Percentiles rank a stretch among this genome's conserved stretches.
Evolutionary conservation across 2,888 invertebrate species (phyloP).

Genomic region (Neoaliturus tenellus): DNA sequence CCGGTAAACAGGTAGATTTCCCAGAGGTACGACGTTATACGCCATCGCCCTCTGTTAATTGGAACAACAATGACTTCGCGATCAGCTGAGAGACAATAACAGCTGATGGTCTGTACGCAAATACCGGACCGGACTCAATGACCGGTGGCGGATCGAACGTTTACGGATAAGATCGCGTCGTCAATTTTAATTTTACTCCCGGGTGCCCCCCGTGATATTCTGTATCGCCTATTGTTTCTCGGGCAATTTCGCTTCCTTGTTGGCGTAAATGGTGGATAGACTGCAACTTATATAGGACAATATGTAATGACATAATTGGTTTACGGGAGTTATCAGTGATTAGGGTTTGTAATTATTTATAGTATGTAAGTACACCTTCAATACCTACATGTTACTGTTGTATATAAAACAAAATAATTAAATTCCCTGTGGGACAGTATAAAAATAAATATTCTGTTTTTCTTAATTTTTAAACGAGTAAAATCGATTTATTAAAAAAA

Average conservation of each 20-base stretch:
- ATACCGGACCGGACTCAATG: constrained; percentile 30
- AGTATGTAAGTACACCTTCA: no score
- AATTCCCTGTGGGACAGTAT: no score
- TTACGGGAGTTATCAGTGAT: no score
- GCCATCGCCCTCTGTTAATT: constrained; percentile 35
- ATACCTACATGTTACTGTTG: no score
- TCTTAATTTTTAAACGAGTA: no score
- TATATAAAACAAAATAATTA: no score
- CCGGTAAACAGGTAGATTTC: constrained; percentile 41
- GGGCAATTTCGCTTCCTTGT: constrained; percentile 10
- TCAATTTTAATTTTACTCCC: constrained; percentile 30
- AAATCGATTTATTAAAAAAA: no score
- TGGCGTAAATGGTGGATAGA: neutral
- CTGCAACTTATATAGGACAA: neutral
- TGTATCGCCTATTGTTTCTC: constrained; percentile 6
- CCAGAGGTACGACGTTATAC: constrained; percentile 24
- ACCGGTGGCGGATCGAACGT: constrained; percentile 43
- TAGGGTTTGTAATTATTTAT: no score
- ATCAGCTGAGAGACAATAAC: neutral
- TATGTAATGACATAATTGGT: neutral
- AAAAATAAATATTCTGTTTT: no score
- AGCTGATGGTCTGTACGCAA: constrained; percentile 26
- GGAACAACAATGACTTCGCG: constrained; percentile 22
- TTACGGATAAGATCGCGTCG: constrained; percentile 37
- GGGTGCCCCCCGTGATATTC: neutral